Percentiles rank a stretch among this genome's conserved stretches.
Evolutionary conservation across 2,888 invertebrate species (phyloP).

Genomic region (Pediacus dermestoides): DNA sequence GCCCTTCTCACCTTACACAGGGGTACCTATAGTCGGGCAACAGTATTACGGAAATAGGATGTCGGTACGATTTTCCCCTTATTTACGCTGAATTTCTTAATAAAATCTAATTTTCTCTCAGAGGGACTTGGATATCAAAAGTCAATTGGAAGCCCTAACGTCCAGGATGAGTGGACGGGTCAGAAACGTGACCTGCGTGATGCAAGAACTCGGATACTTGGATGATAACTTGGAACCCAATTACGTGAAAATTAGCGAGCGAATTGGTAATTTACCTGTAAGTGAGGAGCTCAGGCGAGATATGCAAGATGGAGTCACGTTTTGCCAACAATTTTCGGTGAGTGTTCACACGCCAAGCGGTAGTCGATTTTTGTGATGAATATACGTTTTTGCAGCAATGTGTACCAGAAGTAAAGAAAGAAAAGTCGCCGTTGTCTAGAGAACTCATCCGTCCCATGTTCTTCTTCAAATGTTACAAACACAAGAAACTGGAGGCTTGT

Average conservation of each 20-base stretch:
- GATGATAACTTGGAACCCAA: conserved; percentile 65
- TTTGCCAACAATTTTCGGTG: conserved; percentile 68
- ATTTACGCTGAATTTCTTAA: too few relatives aligned
- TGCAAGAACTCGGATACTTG: conserved; percentile 68
- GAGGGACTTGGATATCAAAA: conserved; percentile 61
- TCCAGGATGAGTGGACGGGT: conserved; percentile 54
- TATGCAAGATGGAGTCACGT: conserved; percentile 63
- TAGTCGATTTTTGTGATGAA: neutral
- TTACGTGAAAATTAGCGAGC: conserved; percentile 60
- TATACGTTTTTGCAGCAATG: conserved; percentile 57
- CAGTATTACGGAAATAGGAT: conserved; percentile 50
- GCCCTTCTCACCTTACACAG: conserved; percentile 39
- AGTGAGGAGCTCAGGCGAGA: conserved; percentile 60
- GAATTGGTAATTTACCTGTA: conserved; percentile 61
- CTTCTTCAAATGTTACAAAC: conserved; percentile 72
- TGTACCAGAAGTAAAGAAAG: conserved; percentile 63
- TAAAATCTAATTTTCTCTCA: too few relatives aligned
- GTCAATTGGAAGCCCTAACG: conserved; percentile 59
- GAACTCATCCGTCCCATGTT: conserved; percentile 67
- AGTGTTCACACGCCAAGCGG: conserved; percentile 28
- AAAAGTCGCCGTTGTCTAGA: conserved; percentile 60
- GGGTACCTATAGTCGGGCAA: conserved; percentile 48
- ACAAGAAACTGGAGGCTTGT: conserved; percentile 68
- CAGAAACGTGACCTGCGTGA: conserved; percentile 65
- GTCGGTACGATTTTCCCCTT: too few relatives aligned